Evolutionary conservation across 2,113 vertebrate species (phyloP).

Genomic region (Pollachius pollachius): DNA sequence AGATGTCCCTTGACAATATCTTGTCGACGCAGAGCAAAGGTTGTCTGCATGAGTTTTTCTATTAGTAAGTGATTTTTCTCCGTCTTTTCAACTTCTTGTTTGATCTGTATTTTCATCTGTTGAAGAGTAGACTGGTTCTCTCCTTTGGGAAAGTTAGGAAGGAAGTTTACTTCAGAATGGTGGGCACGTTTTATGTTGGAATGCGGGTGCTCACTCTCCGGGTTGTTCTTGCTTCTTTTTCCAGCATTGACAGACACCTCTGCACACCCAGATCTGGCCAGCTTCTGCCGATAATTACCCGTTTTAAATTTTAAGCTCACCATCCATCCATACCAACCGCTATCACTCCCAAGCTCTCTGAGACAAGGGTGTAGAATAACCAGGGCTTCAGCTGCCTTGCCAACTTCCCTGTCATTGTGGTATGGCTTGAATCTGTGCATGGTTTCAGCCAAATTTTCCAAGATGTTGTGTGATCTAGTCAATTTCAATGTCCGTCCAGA

Average conservation of each 20-base stretch:
- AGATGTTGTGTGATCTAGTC: constrained; percentile 20
- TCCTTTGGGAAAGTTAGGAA: constrained; percentile 16
- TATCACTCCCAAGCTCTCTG: constrained; percentile 24
- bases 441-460: constrained; percentile 5
- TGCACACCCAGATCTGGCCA: constrained; percentile 16
- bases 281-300: constrained; percentile 22
- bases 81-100: constrained; percentile 19
- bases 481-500: constrained; percentile 12
- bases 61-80: constrained; percentile 11
- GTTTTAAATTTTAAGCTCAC: constrained; percentile 28
- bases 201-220: neutral
- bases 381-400: constrained; percentile 19
- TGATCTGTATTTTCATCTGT: constrained; percentile 22
- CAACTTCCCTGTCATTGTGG: constrained; percentile 13
- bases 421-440: constrained; percentile 30
- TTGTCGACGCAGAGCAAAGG: constrained; percentile 23
- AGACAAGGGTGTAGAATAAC: constrained; percentile 29
- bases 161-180: constrained; percentile 17
- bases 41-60: constrained; percentile 19
- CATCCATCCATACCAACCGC: constrained; percentile 33
- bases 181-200: constrained; percentile 26
- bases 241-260: constrained; percentile 29
- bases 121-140: constrained; percentile 15
- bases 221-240: constrained; percentile 16
- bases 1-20: constrained; percentile 16